Evolutionary conservation across 1,140 invertebrate species (phyloP), one percentile per base, ranked within the genome.

Genomic region (Cydia strobilella): DNA sequence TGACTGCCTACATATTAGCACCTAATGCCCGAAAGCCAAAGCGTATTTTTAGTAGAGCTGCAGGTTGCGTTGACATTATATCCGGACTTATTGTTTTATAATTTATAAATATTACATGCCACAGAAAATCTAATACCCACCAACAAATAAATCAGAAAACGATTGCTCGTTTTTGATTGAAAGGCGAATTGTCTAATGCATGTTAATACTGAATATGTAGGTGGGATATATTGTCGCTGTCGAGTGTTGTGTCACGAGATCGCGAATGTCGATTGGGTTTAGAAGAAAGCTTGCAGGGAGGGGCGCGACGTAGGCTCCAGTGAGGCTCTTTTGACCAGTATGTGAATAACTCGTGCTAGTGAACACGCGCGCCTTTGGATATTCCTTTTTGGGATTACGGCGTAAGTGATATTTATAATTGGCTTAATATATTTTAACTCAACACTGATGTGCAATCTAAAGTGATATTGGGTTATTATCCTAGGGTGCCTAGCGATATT

Each of bases 231-330:
- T 18, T 39, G 27, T n/a, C 31, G 35, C 6, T 18, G 27, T 20
- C n/a, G 65, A 65, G 63, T 65, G 23, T 65, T 65, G 62, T 25
- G 72, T 79, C 75, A 76, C 71, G 63, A 31, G 65, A 35, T 39
- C 65, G 65, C 65, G 65, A 35, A 35, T 69, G 65, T 69, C 65
- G 42, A 69, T 69, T 69, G 65, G 76, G 75, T 75, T 80, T 76
- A 72, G 76, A 82, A 79, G 82, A 81, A 81, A 79, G 82, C 75
- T 79, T 80, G 69, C 48, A 62, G 75, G 78, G 82, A 77, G 79
- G 86, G 84, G 84, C 75, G 79, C 51, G 72, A 54, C 79, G 72
- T 74, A 77, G 77, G 75, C 78, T 76, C 79, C 75, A 75, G 74
- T 66, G 39, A 48, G 35, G 51, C 48, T 66, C 65, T 25, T 59